A percentile compares a stretch with the other conserved stretches of the same genome.
These are phyloP conservation scores for Aleiodes sp. DNA, from an alignment of 1,140 invertebrate genomes.

Conservation along the genomic window DNA sequence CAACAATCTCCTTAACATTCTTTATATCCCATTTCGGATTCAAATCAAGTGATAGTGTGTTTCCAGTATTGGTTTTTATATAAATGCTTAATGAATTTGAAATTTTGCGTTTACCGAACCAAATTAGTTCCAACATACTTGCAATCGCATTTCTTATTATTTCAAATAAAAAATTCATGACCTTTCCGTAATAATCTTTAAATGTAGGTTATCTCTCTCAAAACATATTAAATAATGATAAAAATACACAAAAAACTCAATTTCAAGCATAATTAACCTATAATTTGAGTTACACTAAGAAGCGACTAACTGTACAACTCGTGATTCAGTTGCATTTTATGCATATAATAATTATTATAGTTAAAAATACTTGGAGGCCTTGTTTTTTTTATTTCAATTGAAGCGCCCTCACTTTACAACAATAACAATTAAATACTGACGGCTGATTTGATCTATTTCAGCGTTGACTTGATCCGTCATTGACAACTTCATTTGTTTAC, in stretches of 20 bases:
- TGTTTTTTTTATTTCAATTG: background rate
- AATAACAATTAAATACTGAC: background rate
- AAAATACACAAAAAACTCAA: too few relatives aligned
- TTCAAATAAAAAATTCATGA: constrained; percentile 72
- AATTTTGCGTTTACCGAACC: constrained; percentile 70
- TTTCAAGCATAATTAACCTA: constrained; percentile 15
- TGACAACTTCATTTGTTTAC: constrained; percentile 38
- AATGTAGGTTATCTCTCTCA: too few relatives aligned
- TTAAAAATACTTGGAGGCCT: background rate
- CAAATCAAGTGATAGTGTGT: constrained; percentile 74
- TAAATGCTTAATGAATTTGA: constrained; percentile 75
- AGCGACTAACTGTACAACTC: too few relatives aligned
- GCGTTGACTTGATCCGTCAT: constrained; percentile 15
- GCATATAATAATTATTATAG: background rate
- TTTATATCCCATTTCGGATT: constrained; percentile 81
- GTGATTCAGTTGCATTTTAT: background rate
- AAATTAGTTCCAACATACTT: constrained; percentile 73
- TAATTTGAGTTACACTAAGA: background rate
- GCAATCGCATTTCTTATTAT: constrained; percentile 68
- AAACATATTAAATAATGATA: too few relatives aligned
- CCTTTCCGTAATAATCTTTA: background rate
- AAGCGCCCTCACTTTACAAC: background rate
- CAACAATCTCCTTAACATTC: constrained; percentile 78
- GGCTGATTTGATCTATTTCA: background rate
- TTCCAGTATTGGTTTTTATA: constrained; percentile 77